phyloP scores from a whole-genome alignment of 2,888 invertebrate species.

The Rhagium mordax region DNA sequence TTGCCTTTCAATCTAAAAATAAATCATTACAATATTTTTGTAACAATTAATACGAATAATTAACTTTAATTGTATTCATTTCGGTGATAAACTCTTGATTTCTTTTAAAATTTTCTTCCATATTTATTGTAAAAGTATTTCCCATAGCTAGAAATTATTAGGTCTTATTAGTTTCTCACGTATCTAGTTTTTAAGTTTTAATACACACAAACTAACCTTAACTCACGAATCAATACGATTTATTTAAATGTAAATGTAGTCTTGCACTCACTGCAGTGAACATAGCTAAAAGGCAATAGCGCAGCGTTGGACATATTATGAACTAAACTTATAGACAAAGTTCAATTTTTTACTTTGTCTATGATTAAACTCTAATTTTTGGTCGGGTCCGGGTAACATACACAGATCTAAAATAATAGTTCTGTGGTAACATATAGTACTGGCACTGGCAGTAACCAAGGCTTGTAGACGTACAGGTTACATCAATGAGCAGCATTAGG shows the following conservation, averaged over 20 bases:
- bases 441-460: too few relatives aligned
- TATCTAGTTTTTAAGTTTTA: not conserved
- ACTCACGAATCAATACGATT: not conserved
- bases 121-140: slow-evolving; percentile 73
- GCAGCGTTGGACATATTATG: too few relatives aligned
- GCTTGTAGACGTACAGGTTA: too few relatives aligned
- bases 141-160: slow-evolving; percentile 72
- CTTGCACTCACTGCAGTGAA: not conserved
- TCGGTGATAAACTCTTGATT: slow-evolving; percentile 81
- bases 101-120: slow-evolving; percentile 80
- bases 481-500: too few relatives aligned
- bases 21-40: slow-evolving; percentile 31
- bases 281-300: not conserved
- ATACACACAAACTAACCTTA: not conserved
- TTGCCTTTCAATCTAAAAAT: slow-evolving; percentile 81
- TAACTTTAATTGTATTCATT: slow-evolving; percentile 78
- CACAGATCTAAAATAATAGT: too few relatives aligned
- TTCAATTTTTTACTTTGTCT: too few relatives aligned
- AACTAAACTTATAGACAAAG: too few relatives aligned
- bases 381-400: too few relatives aligned
- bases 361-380: too few relatives aligned
- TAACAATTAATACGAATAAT: slow-evolving; percentile 32
- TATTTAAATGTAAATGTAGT: not conserved
- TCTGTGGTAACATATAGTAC: too few relatives aligned
- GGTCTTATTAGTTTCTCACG: not conserved